Evolutionary conservation across 2,888 invertebrate species (phyloP).

Genomic region (Metellina segmentata): DNA sequence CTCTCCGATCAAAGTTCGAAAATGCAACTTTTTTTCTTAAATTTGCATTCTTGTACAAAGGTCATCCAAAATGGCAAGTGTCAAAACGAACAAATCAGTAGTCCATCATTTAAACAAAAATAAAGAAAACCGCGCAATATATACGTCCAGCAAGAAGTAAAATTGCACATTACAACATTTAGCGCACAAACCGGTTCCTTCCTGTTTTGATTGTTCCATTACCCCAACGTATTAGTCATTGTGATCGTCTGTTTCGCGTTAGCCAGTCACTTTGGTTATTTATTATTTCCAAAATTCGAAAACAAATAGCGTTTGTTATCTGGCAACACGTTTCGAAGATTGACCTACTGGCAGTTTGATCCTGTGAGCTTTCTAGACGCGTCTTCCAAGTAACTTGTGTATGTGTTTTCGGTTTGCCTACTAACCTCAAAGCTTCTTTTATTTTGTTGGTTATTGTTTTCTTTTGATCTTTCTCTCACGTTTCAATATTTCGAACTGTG

Average conservation of each 20-base stretch:
- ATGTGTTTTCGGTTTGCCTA: conserved; percentile 36
- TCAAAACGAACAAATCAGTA: conserved; percentile 5
- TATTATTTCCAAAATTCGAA: conserved; percentile 7
- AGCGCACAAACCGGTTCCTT: conserved; percentile 1
- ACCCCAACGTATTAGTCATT: conserved; percentile 25
- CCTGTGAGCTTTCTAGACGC: conserved; percentile 32
- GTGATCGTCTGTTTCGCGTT: conserved; percentile 26
- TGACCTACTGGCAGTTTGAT: conserved; percentile 68
- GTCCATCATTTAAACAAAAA: not conserved
- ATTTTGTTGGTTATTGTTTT: conserved; percentile 22
- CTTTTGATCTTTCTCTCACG: not conserved
- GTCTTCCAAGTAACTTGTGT: conserved; percentile 29
- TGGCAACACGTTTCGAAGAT: conserved; percentile 67
- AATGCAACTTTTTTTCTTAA: not conserved
- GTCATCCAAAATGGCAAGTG: not conserved
- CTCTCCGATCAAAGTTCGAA: not conserved
- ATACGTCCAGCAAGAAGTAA: not conserved
- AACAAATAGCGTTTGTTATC: conserved; percentile 43
- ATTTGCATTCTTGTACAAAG: not conserved
- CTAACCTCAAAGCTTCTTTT: conserved; percentile 51
- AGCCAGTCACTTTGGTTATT: not conserved
- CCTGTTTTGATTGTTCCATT: conserved; percentile 16
- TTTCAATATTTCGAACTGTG: conserved; percentile 32
- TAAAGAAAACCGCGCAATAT: not conserved
- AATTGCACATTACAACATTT: conserved; percentile 5